phyloP scores from a whole-genome alignment of 1,140 invertebrate species.

The Argopecten irradians region DNA sequence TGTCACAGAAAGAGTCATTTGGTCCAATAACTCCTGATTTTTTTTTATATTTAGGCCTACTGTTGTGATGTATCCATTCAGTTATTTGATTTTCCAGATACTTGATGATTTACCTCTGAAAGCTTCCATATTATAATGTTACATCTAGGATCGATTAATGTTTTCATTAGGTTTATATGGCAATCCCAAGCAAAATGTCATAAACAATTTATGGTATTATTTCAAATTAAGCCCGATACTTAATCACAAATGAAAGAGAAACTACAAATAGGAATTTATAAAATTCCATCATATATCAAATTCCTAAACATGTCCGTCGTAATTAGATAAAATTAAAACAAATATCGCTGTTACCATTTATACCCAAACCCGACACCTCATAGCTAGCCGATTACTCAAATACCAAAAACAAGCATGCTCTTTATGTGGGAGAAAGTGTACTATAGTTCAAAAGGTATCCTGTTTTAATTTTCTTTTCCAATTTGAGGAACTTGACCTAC shows the following conservation, averaged over 20 bases:
- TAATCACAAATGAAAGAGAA: background rate
- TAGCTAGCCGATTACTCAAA: background rate
- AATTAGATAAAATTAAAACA: background rate
- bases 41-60: no score
- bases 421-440: slow-evolving; percentile 10
- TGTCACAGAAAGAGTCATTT: no score
- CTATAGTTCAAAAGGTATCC: slow-evolving; percentile 32
- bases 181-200: background rate
- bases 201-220: background rate
- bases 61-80: no score
- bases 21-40: no score
- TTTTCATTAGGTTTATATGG: background rate
- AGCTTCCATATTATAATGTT: no score
- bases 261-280: background rate
- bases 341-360: background rate
- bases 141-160: background rate
- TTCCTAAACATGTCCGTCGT: background rate
- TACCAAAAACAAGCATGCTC: background rate
- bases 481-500: slow-evolving; percentile 42
- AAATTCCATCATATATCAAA: background rate
- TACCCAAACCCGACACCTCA: background rate
- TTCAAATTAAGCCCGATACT: background rate
- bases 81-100: no score
- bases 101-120: no score
- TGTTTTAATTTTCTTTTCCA: slow-evolving; percentile 45